Conservation (phyloP, 2,797 vertebrate species). For the Alca torda region DNA sequence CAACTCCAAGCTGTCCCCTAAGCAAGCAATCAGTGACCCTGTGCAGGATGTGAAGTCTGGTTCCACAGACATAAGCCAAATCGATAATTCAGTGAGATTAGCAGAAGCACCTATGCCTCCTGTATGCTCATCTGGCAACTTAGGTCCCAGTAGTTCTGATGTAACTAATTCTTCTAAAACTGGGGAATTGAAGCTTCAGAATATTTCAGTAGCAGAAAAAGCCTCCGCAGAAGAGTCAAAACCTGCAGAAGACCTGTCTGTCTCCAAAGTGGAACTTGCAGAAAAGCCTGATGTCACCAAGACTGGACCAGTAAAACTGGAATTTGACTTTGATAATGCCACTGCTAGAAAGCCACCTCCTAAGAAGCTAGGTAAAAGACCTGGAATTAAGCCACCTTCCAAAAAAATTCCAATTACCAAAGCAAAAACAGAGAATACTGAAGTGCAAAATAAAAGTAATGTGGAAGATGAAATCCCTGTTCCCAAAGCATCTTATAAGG, state of each 20-base stretch:
- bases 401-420: slow-evolving; percentile 46
- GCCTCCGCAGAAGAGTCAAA: background rate
- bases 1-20: background rate
- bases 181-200: slow-evolving; percentile 67
- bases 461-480: slow-evolving; percentile 14
- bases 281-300: slow-evolving; percentile 20
- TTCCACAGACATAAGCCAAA: background rate
- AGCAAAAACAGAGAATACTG: background rate
- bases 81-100: background rate
- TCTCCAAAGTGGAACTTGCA: background rate
- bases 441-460: background rate
- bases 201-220: slow-evolving; percentile 49
- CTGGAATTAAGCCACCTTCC: slow-evolving; percentile 69
- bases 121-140: slow-evolving; percentile 52
- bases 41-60: background rate
- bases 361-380: slow-evolving; percentile 78
- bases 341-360: slow-evolving; percentile 75
- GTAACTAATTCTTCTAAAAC: slow-evolving; percentile 70
- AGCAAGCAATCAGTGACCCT: background rate
- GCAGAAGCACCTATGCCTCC: slow-evolving; percentile 34
- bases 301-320: slow-evolving; percentile 76
- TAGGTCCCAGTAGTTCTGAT: slow-evolving; percentile 74
- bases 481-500: slow-evolving; percentile 71
- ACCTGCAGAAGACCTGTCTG: background rate
- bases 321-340: slow-evolving; percentile 82